Percentiles rank a stretch among this genome's conserved stretches.
phyloP scores from a whole-genome alignment of 2,113 vertebrate species.

The Ahaetulla prasina region DNA sequence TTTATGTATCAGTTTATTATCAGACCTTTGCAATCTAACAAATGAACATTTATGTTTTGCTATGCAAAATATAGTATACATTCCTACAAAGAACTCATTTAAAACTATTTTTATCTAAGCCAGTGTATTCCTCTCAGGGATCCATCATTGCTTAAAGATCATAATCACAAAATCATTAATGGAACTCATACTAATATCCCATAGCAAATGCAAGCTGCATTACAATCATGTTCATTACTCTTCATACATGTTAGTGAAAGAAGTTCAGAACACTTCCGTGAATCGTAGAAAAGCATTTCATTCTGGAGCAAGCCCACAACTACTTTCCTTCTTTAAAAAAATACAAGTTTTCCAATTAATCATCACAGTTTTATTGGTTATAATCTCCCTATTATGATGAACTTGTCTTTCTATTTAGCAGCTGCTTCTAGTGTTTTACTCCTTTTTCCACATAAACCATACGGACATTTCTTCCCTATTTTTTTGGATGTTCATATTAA shows the following conservation, averaged over 20 bases:
- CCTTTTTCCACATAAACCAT: neutral
- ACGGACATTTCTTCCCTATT: neutral
- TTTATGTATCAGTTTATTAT: slow-evolving; percentile 30
- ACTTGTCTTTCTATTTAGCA: neutral
- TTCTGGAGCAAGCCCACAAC: neutral
- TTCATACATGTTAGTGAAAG: neutral
- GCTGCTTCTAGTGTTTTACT: neutral
- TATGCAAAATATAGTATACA: slow-evolving; percentile 39
- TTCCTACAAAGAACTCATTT: slow-evolving; percentile 26
- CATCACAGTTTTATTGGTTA: neutral
- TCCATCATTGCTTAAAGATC: neutral
- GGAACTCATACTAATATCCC: neutral
- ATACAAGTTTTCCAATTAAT: neutral
- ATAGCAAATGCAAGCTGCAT: neutral
- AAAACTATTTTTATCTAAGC: slow-evolving; percentile 32
- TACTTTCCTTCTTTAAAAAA: neutral
- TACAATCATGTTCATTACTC: neutral
- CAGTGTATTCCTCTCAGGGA: neutral
- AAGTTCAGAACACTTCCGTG: neutral
- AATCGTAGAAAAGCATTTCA: neutral
- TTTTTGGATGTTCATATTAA: neutral
- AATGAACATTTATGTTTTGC: slow-evolving; percentile 48
- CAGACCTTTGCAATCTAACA: slow-evolving; percentile 50
- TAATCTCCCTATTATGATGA: neutral
- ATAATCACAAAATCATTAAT: neutral